A percentile compares a stretch with the other conserved stretches of the same genome.
phyloP scores from a whole-genome alignment of 2,113 vertebrate species.

The Pelodiscus sinensis region DNA sequence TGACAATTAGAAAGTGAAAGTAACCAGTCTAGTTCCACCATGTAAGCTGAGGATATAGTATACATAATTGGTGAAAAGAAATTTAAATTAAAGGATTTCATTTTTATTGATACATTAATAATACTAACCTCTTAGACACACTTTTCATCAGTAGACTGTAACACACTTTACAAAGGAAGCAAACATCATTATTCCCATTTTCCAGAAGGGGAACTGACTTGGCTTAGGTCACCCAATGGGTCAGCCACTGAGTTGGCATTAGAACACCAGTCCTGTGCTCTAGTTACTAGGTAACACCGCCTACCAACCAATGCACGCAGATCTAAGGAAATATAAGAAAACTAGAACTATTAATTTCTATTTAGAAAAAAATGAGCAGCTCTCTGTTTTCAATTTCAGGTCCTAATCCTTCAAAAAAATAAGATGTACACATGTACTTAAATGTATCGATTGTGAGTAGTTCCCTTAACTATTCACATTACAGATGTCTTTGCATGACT shows the following conservation, averaged over 20 bases:
- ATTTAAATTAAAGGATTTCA: neutral
- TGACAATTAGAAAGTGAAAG: neutral
- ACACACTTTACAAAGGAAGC: neutral
- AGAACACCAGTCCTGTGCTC: neutral
- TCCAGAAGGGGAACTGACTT: neutral
- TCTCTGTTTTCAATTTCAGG: neutral
- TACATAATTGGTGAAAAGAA: neutral
- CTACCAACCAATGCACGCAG: neutral
- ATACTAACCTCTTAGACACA: neutral
- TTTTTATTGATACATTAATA: neutral
- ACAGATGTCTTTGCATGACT: neutral
- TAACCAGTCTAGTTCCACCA: neutral
- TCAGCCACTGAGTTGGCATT: neutral
- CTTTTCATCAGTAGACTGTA: neutral
- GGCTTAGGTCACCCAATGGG: neutral
- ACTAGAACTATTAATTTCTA: neutral
- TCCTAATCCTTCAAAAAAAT: neutral
- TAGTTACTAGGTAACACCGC: neutral
- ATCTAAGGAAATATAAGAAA: neutral
- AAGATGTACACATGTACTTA: neutral
- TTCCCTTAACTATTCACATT: neutral
- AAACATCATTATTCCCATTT: neutral
- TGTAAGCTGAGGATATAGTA: neutral
- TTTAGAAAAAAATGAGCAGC: neutral
- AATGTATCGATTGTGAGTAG: neutral